Conservation (phyloP, 1,140 invertebrate genomes). For the Zophobas morio region DNA sequence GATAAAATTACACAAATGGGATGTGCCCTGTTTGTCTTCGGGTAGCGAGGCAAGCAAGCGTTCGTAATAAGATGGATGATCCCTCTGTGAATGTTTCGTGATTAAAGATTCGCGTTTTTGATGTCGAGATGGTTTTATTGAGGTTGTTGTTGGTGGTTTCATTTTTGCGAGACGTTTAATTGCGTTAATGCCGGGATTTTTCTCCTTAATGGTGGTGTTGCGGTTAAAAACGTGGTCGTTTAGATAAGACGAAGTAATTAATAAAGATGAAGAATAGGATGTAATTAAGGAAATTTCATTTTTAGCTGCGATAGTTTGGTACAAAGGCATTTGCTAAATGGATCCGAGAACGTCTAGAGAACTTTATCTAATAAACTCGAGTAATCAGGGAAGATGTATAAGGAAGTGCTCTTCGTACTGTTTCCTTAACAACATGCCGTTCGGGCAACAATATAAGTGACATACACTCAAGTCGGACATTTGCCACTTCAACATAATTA, state of each 20-base stretch:
- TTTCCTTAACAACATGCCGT: slow-evolving; percentile 43
- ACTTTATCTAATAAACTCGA: slow-evolving; percentile 49
- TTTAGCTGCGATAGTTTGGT: slow-evolving; percentile 42
- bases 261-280: slow-evolving; percentile 48
- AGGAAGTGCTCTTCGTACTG: slow-evolving; percentile 37
- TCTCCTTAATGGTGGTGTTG: slow-evolving; percentile 34
- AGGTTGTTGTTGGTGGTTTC: slow-evolving; percentile 2
- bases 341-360: slow-evolving; percentile 40
- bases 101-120: slow-evolving; percentile 19
- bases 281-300: slow-evolving; percentile 49
- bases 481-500: slow-evolving; percentile 45
- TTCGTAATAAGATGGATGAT: background rate
- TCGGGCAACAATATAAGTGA: slow-evolving; percentile 45
- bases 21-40: too few relatives aligned
- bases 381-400: slow-evolving; percentile 44
- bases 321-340: slow-evolving; percentile 38
- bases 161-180: slow-evolving; percentile 25
- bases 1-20: too few relatives aligned
- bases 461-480: slow-evolving; percentile 42
- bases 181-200: slow-evolving; percentile 40
- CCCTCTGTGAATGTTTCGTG: slow-evolving; percentile 15
- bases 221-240: slow-evolving; percentile 43
- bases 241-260: slow-evolving; percentile 48
- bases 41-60: background rate
- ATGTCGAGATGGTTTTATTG: slow-evolving; percentile 20